A percentile compares a stretch with the other conserved stretches of the same genome.
Conservation (phyloP, 2,797 vertebrate species). For the Myripristis jacobus region DNA sequence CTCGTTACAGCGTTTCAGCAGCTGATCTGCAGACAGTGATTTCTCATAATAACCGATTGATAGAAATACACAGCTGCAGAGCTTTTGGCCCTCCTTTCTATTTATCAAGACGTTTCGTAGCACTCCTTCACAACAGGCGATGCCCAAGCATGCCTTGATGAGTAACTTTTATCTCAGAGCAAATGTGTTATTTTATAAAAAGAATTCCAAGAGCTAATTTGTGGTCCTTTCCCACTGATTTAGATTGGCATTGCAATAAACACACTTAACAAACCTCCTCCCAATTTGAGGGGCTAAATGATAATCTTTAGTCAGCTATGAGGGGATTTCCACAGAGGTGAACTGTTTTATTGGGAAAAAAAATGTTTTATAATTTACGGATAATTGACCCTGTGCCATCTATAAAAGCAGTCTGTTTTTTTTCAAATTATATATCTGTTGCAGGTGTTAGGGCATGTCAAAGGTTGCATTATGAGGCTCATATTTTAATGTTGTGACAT, state of each 20-base stretch:
- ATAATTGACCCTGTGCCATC: slow-evolving; percentile 66
- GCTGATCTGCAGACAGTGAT: slow-evolving; percentile 80
- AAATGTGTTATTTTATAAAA: slow-evolving; percentile 53
- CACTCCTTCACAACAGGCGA: slow-evolving; percentile 8
- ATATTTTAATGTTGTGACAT: slow-evolving; percentile 33
- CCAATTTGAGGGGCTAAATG: slow-evolving; percentile 72
- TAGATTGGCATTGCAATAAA: slow-evolving; percentile 62
- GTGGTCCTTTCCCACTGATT: slow-evolving; percentile 53
- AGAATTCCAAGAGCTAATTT: slow-evolving; percentile 56
- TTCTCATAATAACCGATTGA: slow-evolving; percentile 73
- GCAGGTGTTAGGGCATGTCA: slow-evolving; percentile 68
- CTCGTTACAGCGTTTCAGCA: slow-evolving; percentile 77
- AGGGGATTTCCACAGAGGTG: slow-evolving; percentile 79
- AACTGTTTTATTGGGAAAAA: slow-evolving; percentile 61
- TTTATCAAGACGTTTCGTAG: background rate
- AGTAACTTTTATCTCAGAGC: slow-evolving; percentile 59
- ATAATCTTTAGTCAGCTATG: slow-evolving; percentile 79
- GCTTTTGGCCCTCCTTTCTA: background rate
- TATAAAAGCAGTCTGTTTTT: slow-evolving; percentile 54
- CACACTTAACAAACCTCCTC: slow-evolving; percentile 69
- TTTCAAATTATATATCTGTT: slow-evolving; percentile 63
- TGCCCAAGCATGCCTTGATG: slow-evolving; percentile 51
- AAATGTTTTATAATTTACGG: slow-evolving; percentile 69
- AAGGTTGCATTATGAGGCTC: slow-evolving; percentile 46
- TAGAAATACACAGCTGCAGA: slow-evolving; percentile 67